phyloP scores from a whole-genome alignment of 2,888 invertebrate genomes.

The Eupithecia vulgata region DNA sequence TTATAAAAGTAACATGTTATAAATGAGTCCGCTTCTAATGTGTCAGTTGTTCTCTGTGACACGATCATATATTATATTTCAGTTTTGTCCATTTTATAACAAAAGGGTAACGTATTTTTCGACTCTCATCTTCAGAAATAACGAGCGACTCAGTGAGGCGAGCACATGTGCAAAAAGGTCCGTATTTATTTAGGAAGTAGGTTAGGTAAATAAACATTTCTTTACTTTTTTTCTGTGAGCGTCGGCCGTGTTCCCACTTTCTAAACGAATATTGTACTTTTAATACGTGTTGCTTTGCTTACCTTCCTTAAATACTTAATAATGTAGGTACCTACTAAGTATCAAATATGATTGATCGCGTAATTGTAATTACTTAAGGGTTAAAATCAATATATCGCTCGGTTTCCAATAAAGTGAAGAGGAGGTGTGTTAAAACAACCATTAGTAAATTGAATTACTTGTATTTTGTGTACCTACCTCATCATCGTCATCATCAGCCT shows the following conservation, averaged over 20 bases:
- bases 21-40: slow-evolving; percentile 43
- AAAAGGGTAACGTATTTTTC: slow-evolving; percentile 25
- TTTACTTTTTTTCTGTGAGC: slow-evolving; percentile 36
- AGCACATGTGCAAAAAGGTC: slow-evolving; percentile 35
- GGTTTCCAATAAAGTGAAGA: background rate
- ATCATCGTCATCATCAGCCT: too few species aligned
- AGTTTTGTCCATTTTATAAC: slow-evolving; percentile 55
- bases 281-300: background rate
- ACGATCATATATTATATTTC: slow-evolving; percentile 60
- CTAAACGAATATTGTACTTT: slow-evolving; percentile 4
- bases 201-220: slow-evolving; percentile 35
- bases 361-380: background rate
- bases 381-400: background rate
- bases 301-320: background rate
- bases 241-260: slow-evolving; percentile 34
- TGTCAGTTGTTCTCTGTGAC: slow-evolving; percentile 51
- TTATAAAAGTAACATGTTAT: slow-evolving; percentile 40
- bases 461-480: background rate
- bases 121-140: slow-evolving; percentile 27
- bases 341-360: background rate
- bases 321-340: background rate
- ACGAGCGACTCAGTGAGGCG: slow-evolving; percentile 30
- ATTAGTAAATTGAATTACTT: background rate
- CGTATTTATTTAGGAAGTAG: slow-evolving; percentile 43
- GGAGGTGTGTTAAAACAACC: background rate